These are phyloP conservation scores for Orgyia antiqua DNA, from an alignment of 2,888 invertebrate species.

Conservation along the genomic window DNA sequence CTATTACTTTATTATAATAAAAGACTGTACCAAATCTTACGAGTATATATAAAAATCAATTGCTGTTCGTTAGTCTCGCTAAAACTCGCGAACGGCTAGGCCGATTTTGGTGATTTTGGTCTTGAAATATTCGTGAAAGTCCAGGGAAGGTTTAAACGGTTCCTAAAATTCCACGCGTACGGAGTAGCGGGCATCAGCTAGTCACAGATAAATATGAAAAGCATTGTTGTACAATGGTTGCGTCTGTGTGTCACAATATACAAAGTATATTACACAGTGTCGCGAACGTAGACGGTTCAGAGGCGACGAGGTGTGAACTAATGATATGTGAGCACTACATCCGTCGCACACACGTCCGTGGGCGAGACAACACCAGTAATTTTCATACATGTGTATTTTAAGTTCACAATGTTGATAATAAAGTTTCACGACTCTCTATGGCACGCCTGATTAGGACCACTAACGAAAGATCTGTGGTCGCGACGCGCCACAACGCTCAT, in stretches of 20 bases:
- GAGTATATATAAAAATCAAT: too few species aligned
- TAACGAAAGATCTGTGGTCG: conserved; percentile 59
- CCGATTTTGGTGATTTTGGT: too few species aligned
- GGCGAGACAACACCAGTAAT: conserved; percentile 56
- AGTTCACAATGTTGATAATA: conserved; percentile 57
- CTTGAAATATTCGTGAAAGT: too few species aligned
- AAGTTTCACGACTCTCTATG: conserved; percentile 50
- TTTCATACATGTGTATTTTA: conserved; percentile 72
- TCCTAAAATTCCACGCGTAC: too few species aligned
- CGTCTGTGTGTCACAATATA: conserved; percentile 21
- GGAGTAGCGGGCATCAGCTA: too few species aligned
- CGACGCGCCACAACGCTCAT: conserved; percentile 28
- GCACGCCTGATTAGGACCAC: conserved; percentile 50
- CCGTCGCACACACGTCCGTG: conserved; percentile 40
- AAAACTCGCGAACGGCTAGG: too few species aligned
- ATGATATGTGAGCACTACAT: conserved; percentile 59
- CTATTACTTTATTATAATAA: too few species aligned
- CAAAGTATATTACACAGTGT: conserved; percentile 17
- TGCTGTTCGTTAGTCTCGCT: too few species aligned
- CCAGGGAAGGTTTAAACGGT: too few species aligned
- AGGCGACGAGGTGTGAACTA: conserved; percentile 60
- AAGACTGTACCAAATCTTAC: too few species aligned
- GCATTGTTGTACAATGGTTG: neutral
- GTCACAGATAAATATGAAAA: neutral
- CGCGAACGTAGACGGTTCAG: conserved; percentile 23